These are phyloP conservation scores for Caenorhabditis sp. DNA, from an alignment of 2,888 invertebrate genomes.

Conservation along the genomic window DNA sequence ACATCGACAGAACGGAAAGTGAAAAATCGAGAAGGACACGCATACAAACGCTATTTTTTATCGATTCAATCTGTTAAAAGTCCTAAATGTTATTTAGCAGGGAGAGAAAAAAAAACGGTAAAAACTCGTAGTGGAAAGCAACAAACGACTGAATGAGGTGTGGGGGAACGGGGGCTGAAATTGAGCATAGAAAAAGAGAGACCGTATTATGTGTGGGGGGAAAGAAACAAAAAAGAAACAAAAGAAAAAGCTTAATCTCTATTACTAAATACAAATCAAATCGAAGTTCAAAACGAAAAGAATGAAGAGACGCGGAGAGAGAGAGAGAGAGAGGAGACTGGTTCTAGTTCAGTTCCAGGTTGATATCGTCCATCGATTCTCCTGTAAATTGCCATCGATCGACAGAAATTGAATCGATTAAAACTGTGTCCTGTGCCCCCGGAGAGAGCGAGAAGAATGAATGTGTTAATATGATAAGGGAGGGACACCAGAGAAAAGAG, in stretches of 20 bases:
- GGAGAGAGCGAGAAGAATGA: too few relatives aligned
- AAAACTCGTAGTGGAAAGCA: background rate
- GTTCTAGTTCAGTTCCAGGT: background rate
- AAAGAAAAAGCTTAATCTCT: background rate
- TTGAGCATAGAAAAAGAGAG: background rate
- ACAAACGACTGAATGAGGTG: background rate
- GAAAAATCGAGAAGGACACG: background rate
- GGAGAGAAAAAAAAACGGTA: background rate
- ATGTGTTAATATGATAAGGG: too few relatives aligned
- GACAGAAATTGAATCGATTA: too few relatives aligned
- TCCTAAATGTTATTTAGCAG: too few relatives aligned
- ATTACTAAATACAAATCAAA: background rate
- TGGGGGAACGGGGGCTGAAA: background rate
- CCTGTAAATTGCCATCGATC: too few relatives aligned
- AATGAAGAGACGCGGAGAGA: too few relatives aligned
- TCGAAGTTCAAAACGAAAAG: background rate
- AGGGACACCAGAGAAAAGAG: too few relatives aligned
- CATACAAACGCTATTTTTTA: background rate
- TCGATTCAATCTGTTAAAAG: background rate
- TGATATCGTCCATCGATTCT: too few relatives aligned
- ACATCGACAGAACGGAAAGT: too few relatives aligned
- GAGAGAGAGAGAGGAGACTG: background rate
- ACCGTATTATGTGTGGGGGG: background rate
- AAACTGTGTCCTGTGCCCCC: too few relatives aligned
- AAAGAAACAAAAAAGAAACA: background rate